These are phyloP conservation scores for Setophaga kirtlandii DNA, from an alignment of 2,113 vertebrate genomes.

Conservation along the genomic window DNA sequence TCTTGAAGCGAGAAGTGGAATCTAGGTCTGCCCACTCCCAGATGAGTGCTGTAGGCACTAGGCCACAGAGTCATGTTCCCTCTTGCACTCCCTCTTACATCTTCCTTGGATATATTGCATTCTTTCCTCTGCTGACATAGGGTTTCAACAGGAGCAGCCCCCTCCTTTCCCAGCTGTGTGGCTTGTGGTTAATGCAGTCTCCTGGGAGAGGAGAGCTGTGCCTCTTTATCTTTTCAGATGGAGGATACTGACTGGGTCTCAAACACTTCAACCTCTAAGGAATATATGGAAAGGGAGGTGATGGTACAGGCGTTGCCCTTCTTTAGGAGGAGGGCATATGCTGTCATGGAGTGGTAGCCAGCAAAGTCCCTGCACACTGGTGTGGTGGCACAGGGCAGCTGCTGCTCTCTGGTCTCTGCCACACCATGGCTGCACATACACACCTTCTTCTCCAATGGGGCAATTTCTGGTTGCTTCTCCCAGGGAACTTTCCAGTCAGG, in stretches of 20 bases:
- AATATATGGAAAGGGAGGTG: neutral
- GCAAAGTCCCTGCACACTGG: neutral
- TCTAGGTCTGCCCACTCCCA: constrained; percentile 37
- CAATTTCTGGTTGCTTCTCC: neutral
- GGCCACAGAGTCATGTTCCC: constrained; percentile 45
- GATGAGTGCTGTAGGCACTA: constrained; percentile 24
- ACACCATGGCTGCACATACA: fast-evolving
- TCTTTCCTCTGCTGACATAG: constrained; percentile 8
- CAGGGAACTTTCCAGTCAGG: neutral
- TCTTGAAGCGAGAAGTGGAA: neutral
- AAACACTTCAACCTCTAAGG: neutral
- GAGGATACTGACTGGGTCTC: neutral
- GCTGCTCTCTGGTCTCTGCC: neutral
- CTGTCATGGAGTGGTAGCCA: fast-evolving
- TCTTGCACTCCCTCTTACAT: constrained; percentile 31
- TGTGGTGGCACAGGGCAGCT: neutral
- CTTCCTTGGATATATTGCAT: constrained; percentile 8
- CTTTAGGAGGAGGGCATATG: neutral
- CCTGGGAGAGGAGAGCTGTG: neutral
- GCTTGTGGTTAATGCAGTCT: constrained; percentile 7
- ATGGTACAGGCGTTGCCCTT: neutral
- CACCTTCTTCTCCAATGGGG: neutral
- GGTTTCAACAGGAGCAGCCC: constrained; percentile 20
- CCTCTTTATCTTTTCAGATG: neutral
- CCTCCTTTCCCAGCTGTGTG: constrained; percentile 35